These are phyloP conservation scores for Camptogramma bilineatum DNA, from an alignment of 2,888 invertebrate species.

Conservation along the genomic window DNA sequence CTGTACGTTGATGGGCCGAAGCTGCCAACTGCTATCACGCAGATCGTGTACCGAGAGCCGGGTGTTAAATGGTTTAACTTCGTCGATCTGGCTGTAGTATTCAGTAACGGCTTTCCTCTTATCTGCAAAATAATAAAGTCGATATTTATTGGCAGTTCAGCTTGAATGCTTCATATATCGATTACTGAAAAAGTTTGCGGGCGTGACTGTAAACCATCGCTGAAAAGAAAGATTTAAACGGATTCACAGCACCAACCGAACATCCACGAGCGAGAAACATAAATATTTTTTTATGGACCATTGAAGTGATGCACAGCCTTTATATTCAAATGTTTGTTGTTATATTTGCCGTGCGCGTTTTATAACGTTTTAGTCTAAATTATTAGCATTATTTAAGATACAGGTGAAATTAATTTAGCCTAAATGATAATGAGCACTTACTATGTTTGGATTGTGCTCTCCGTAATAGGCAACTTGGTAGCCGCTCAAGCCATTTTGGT, in stretches of 20 bases:
- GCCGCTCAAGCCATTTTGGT: slow-evolving; percentile 93
- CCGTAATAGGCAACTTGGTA: slow-evolving; percentile 94
- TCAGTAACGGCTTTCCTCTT: slow-evolving; percentile 89
- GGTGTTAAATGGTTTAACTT: slow-evolving; percentile 91
- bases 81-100: slow-evolving; percentile 89
- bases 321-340: slow-evolving; percentile 83
- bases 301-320: slow-evolving; percentile 84
- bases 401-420: slow-evolving; percentile 49
- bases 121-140: slow-evolving; percentile 82
- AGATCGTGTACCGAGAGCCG: slow-evolving; percentile 93
- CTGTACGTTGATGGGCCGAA: slow-evolving; percentile 76
- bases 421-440: slow-evolving; percentile 63
- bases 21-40: slow-evolving; percentile 94
- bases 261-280: slow-evolving; percentile 77
- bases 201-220: slow-evolving; percentile 59
- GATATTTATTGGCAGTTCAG: slow-evolving; percentile 35
- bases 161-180: slow-evolving; percentile 38
- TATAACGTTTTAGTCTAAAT: slow-evolving; percentile 61
- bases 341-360: slow-evolving; percentile 70
- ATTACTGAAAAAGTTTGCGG: slow-evolving; percentile 56
- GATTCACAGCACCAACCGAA: slow-evolving; percentile 70
- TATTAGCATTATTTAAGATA: slow-evolving; percentile 53
- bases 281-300: slow-evolving; percentile 84
- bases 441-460: slow-evolving; percentile 80
- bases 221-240: slow-evolving; percentile 76